Base-by-base conservation (phyloP, 2,113 vertebrate genomes). In the Oenanthe oenanthe region DNA sequence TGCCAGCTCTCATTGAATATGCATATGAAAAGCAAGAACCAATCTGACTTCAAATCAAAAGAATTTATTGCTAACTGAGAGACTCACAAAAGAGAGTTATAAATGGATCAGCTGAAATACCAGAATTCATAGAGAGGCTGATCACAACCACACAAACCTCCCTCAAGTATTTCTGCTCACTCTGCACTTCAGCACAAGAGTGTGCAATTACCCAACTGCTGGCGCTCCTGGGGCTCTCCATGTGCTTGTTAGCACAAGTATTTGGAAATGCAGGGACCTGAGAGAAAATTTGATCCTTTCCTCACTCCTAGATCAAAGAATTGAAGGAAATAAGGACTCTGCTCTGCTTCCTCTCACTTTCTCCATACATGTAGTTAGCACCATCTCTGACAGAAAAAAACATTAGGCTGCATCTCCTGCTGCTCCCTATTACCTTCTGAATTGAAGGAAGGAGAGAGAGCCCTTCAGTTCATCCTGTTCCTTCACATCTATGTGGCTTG, bases 211-310 rank as follows among this genome's bases (percentile, higher is more conserved):
- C 48, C 31, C 13, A 7, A 18, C 71, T 85, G 81, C 38, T 40
- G 25, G 50, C 0, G 2, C 42, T 73, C 50, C n/a, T 0, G 0
- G 24, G 36, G 58, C 58, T 65, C 62, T 79, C 71, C 3, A 0
- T 18, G 4, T 5, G 58, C 74, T 94, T 70, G 43, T 91, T 85
- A 92, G 89, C 48, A 63, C 38, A 43, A 79, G 15, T 43, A 18
- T 51, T 74, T 94, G 80, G 51, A 94, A 92, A 85, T 54, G 32
- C 38, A 88, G 47, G 24, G 40, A 63, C 19, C 13, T 17, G 32
- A 93, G 26, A 36, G 48, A 79, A 92, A 88, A 89, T 10, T 50
- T 47, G 65, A 89, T 82, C 29, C 18, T 29, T 80, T 66, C 66
- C 48, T 68, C 45, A 56, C 26, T 73, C 28, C 24, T 50, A 85